phyloP scores from a whole-genome alignment of 2,113 vertebrate species.

The Phylloscopus trochilus region DNA sequence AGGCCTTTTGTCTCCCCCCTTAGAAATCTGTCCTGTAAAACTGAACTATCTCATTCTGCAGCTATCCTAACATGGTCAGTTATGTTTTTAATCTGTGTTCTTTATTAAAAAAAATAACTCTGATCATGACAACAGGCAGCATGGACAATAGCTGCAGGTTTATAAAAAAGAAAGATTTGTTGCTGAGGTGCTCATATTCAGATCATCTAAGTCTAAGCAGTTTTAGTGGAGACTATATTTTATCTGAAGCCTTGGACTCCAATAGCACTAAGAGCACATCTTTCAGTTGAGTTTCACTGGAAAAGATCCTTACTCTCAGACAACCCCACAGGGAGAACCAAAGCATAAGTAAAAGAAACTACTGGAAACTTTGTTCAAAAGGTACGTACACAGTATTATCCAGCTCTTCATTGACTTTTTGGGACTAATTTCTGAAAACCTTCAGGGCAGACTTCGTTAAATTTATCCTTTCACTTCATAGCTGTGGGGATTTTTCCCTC shows the following conservation, averaged over 20 bases:
- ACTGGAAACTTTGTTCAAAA: neutral
- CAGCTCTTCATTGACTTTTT: neutral
- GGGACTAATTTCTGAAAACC: neutral
- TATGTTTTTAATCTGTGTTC: neutral
- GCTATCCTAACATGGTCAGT: neutral
- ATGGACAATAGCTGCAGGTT: neutral
- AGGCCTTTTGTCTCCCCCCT: neutral
- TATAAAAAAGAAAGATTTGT: neutral
- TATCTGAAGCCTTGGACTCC: neutral
- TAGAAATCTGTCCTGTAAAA: neutral
- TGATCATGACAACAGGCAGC: neutral
- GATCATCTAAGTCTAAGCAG: neutral
- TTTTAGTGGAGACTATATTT: neutral
- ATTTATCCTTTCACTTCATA: neutral
- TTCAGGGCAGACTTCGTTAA: neutral
- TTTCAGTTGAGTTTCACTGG: neutral
- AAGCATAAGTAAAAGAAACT: neutral
- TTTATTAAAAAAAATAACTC: neutral
- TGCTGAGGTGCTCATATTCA: neutral
- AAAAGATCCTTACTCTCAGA: neutral
- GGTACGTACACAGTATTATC: neutral
- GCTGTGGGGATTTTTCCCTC: neutral
- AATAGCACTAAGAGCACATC: neutral
- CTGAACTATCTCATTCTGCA: neutral
- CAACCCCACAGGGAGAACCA: neutral